A percentile compares a stretch with the other conserved stretches of the same genome.
Evolutionary conservation across 2,888 invertebrate species (phyloP).

Genomic region (Drosophila prostipennis): DNA sequence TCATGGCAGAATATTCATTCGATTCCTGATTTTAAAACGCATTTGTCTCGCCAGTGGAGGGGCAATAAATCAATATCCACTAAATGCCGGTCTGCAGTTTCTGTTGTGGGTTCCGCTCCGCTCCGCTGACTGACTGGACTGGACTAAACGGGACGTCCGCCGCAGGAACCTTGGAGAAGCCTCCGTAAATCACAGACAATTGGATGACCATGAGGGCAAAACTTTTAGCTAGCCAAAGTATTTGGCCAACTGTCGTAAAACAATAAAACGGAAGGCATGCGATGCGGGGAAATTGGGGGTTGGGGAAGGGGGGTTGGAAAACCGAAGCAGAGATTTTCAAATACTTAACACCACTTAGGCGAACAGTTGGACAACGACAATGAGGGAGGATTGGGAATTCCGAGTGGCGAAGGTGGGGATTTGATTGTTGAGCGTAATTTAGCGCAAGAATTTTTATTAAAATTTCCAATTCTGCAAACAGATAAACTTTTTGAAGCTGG

Average conservation of each 20-base stretch:
- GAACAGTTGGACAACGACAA: conserved; percentile 69
- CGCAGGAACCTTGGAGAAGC: conserved; percentile 7
- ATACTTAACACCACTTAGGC: conserved; percentile 74
- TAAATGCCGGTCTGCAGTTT: conserved; percentile 53
- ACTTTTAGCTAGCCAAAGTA: conserved; percentile 68
- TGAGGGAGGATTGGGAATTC: conserved; percentile 21
- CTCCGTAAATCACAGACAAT: conserved; percentile 76
- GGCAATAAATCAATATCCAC: conserved; percentile 70
- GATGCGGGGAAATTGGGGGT: background rate
- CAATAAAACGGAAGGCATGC: conserved; percentile 67
- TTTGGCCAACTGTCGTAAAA: conserved; percentile 77
- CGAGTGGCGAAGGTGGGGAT: conserved; percentile 13
- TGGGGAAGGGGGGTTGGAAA: conserved; percentile 9
- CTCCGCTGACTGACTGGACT: conserved; percentile 18
- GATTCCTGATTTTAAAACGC: background rate
- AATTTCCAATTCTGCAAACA: conserved; percentile 63
- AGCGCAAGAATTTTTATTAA: conserved; percentile 76
- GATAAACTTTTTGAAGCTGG: conserved; percentile 43
- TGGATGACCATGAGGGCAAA: conserved; percentile 75
- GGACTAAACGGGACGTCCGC: conserved; percentile 17
- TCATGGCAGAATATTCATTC: background rate
- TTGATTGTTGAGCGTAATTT: conserved; percentile 64
- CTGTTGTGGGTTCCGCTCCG: conserved; percentile 33
- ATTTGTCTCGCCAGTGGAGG: conserved; percentile 19
- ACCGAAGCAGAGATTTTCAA: conserved; percentile 66